phyloP scores from a whole-genome alignment of 2,113 vertebrate species.

The Corythaixoides concolor region DNA sequence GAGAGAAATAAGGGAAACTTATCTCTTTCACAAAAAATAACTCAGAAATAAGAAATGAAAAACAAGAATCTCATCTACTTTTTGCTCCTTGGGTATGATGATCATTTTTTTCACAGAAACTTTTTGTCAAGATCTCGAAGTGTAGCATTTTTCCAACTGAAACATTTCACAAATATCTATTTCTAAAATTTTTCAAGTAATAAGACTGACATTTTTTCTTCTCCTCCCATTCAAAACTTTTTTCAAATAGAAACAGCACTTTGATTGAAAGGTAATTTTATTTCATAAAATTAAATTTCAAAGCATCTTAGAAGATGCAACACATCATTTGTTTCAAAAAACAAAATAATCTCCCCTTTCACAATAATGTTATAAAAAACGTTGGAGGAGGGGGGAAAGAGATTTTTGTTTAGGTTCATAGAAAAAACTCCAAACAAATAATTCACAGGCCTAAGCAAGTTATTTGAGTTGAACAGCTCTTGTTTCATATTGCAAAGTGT shows the following conservation, averaged over 20 bases:
- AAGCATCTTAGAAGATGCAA: not conserved
- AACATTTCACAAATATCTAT: not conserved
- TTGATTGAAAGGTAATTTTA: not conserved
- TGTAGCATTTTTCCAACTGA: not conserved
- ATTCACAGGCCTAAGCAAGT: not conserved
- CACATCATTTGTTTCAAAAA: not conserved
- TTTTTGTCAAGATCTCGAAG: not conserved
- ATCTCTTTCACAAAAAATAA: not conserved
- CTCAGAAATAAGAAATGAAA: not conserved
- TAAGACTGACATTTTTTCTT: not conserved
- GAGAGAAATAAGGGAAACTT: not conserved
- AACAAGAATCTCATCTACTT: not conserved
- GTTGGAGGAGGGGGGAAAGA: not conserved
- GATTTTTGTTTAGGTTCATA: not conserved
- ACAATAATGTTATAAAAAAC: not conserved
- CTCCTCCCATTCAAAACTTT: not conserved
- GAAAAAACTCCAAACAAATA: not conserved
- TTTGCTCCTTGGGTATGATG: not conserved
- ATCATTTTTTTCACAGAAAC: not conserved
- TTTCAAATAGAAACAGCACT: not conserved
- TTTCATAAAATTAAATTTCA: not conserved
- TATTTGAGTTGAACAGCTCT: not conserved
- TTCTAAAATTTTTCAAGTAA: not conserved
- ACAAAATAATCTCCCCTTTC: not conserved
- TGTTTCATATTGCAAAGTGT: not conserved